These are phyloP conservation scores for Sinohyriopsis cumingii DNA, from an alignment of 2,888 invertebrate species.

Conservation along the genomic window DNA sequence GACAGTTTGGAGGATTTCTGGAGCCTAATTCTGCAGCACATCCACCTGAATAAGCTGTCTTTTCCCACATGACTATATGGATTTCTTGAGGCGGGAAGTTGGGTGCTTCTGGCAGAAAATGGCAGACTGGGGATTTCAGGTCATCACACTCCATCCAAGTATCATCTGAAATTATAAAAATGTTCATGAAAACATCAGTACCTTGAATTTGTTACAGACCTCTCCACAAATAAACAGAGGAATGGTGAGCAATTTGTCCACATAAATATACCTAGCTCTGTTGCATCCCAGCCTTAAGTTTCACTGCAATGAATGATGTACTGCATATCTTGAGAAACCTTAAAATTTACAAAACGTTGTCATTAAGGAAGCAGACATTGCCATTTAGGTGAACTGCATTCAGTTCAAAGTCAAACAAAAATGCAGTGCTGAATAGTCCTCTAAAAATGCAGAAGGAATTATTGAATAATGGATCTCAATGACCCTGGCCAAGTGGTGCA, in stretches of 20 bases:
- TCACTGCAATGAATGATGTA: too few species aligned
- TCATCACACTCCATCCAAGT: constrained; percentile 68
- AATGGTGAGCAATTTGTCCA: not conserved
- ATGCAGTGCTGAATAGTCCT: too few species aligned
- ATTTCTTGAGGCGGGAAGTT: constrained; percentile 57
- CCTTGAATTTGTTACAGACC: not conserved
- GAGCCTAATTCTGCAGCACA: too few species aligned
- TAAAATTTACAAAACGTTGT: too few species aligned
- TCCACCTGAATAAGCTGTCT: not conserved
- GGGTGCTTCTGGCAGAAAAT: constrained; percentile 42
- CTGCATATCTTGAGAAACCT: too few species aligned
- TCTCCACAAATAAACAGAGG: not conserved
- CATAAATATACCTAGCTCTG: not conserved
- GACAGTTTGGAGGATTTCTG: too few species aligned
- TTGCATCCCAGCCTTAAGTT: not conserved
- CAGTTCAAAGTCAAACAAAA: too few species aligned
- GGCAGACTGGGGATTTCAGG: constrained; percentile 53
- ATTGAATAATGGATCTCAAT: too few species aligned
- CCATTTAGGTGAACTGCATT: too few species aligned
- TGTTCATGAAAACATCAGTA: not conserved
- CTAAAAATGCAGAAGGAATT: too few species aligned
- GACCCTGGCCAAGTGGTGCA: too few species aligned
- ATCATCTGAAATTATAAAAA: constrained; percentile 47
- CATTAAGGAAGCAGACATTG: too few species aligned
- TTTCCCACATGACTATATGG: constrained; percentile 70